phyloP scores from a whole-genome alignment of 2,113 vertebrate species.

The Oxyura jamaicensis region DNA sequence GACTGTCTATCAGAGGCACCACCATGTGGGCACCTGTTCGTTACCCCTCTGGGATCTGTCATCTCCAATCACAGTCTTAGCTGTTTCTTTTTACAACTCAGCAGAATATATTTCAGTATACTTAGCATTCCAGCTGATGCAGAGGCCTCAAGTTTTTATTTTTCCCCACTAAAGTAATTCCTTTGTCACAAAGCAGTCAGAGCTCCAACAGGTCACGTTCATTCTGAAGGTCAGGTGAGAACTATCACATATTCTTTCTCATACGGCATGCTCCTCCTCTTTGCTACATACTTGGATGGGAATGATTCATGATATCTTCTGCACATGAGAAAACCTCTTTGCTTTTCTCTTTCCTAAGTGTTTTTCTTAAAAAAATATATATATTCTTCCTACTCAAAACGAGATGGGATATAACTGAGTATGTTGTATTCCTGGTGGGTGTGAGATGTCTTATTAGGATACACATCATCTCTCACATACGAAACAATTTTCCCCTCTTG shows the following conservation, averaged over 20 bases:
- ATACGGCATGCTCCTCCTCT: background rate
- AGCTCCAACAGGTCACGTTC: background rate
- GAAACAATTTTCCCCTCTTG: slow-evolving; percentile 30
- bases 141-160: background rate
- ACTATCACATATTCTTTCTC: background rate
- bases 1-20: background rate
- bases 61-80: background rate
- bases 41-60: background rate
- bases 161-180: background rate
- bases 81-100: background rate
- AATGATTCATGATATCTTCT: background rate
- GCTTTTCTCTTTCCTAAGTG: slow-evolving; percentile 19
- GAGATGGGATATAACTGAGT: slow-evolving; percentile 34
- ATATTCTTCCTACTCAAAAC: slow-evolving; percentile 61
- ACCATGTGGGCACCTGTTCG: background rate
- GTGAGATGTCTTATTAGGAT: slow-evolving; percentile 52
- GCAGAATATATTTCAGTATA: background rate
- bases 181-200: background rate
- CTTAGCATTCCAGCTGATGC: background rate
- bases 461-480: slow-evolving; percentile 26
- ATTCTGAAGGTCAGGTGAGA: background rate
- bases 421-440: slow-evolving; percentile 51
- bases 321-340: slow-evolving; percentile 33
- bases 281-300: background rate
- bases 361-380: slow-evolving; percentile 50